A percentile compares a stretch with the other conserved stretches of the same genome.
These are phyloP conservation scores for Hemicordylus capensis DNA, from an alignment of 2,113 vertebrate species.

Conservation along the genomic window DNA sequence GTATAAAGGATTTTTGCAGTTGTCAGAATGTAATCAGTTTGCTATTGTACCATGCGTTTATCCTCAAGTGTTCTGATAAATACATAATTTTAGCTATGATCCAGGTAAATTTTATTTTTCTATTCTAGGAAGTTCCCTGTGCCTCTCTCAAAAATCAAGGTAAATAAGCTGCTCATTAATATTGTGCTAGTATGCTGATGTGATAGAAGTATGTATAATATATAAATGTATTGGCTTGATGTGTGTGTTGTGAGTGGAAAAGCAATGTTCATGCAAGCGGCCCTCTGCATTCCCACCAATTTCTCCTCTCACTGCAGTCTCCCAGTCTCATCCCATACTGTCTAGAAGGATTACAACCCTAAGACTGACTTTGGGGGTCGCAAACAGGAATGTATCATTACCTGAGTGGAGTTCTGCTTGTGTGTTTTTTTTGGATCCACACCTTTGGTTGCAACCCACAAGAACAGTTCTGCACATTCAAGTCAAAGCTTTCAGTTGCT, in stretches of 20 bases:
- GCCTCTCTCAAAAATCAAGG: constrained; percentile 89
- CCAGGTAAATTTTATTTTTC: constrained; percentile 59
- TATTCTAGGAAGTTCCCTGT: constrained; percentile 95
- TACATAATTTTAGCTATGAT: constrained; percentile 27
- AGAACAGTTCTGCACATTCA: not conserved
- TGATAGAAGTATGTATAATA: not conserved
- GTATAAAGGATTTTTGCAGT: not conserved
- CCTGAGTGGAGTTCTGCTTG: no score
- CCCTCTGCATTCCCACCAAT: no score
- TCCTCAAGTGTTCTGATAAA: not conserved
- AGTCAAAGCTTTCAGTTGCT: not conserved
- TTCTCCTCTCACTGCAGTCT: no score
- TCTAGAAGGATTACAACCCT: no score
- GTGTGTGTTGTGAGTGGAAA: no score
- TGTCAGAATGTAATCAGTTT: not conserved
- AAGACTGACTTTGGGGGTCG: no score
- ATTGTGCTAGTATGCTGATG: not conserved
- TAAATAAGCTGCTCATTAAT: constrained; percentile 59
- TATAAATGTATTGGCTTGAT: not conserved
- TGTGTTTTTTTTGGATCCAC: no score
- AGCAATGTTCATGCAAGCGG: no score
- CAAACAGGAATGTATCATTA: no score
- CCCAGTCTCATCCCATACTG: no score
- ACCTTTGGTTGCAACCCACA: not conserved
- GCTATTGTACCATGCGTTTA: not conserved